Evolutionary conservation across 2,888 invertebrate genomes (phyloP).

Genomic region (Zaprionus bogoriensis): DNA sequence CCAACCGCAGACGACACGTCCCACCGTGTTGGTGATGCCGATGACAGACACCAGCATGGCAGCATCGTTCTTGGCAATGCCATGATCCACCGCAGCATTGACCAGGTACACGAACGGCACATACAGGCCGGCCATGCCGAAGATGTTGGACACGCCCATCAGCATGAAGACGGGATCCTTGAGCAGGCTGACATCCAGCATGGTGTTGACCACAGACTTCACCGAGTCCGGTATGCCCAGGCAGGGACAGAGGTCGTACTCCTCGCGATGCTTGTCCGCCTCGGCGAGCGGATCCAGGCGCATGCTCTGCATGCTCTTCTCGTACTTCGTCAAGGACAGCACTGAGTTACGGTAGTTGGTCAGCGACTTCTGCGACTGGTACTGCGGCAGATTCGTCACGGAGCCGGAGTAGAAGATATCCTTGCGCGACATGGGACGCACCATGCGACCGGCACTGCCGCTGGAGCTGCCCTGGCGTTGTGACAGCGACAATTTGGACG

Average conservation of each 20-base stretch:
- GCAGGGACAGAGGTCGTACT: conserved; percentile 92
- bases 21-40: conserved; percentile 96
- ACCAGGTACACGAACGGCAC: conserved; percentile 98
- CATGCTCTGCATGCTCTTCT: conserved; percentile 85
- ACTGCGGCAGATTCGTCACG: conserved; percentile 95
- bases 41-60: conserved; percentile 84
- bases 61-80: conserved; percentile 88
- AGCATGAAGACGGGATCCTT: conserved; percentile 95
- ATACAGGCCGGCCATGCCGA: conserved; percentile 98
- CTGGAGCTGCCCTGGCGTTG: conserved; percentile 76
- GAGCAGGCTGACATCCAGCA: conserved; percentile 95
- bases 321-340: conserved; percentile 90
- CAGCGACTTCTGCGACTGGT: conserved; percentile 95
- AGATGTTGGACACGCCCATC: conserved; percentile 95
- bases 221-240: conserved; percentile 90
- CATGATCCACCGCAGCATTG: conserved; percentile 89
- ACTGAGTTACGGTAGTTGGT: conserved; percentile 96
- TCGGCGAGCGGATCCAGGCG: conserved; percentile 84
- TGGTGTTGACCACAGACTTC: conserved; percentile 91
- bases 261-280: conserved; percentile 84
- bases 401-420: conserved; percentile 99
- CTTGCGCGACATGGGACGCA: conserved; percentile 95
- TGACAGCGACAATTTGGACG: conserved; percentile 87
- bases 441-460: conserved; percentile 85
- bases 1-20: conserved; percentile 94